These are phyloP conservation scores for Deilephila porcellus DNA, from an alignment of 2,888 invertebrate species.

Conservation along the genomic window DNA sequence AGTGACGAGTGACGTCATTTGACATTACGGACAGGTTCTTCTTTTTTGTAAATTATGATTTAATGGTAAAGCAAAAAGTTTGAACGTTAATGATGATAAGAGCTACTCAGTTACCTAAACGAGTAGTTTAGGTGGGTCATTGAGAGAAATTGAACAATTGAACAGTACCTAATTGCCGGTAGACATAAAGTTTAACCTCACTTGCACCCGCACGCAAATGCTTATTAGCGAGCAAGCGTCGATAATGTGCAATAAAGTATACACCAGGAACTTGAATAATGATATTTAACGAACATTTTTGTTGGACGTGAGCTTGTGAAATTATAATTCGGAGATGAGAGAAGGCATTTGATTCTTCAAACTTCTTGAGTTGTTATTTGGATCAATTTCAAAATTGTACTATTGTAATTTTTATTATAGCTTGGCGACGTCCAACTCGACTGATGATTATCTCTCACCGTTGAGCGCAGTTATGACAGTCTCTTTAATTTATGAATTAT, in stretches of 20 bases:
- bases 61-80: not conserved
- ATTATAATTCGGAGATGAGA: constrained; percentile 5
- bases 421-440: too few relatives aligned
- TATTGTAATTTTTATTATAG: too few relatives aligned
- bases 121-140: not conserved
- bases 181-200: constrained; percentile 20
- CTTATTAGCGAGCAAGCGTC: constrained; percentile 21
- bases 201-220: constrained; percentile 11
- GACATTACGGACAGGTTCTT: not conserved
- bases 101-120: constrained; percentile 19
- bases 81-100: constrained; percentile 26
- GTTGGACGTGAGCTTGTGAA: constrained; percentile 17
- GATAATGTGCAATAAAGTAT: constrained; percentile 21
- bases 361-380: not conserved
- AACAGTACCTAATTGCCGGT: constrained; percentile 22
- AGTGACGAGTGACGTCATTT: not conserved
- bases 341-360: not conserved
- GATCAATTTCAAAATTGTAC: too few relatives aligned
- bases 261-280: constrained; percentile 9
- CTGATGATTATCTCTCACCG: too few relatives aligned
- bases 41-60: constrained; percentile 5
- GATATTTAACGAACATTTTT: constrained; percentile 21
- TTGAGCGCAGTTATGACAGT: too few relatives aligned
- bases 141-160: constrained; percentile 20
- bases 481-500: too few relatives aligned